Evolutionary conservation across 2,113 vertebrate species (phyloP).

Genomic region (Vulpes vulpes): DNA sequence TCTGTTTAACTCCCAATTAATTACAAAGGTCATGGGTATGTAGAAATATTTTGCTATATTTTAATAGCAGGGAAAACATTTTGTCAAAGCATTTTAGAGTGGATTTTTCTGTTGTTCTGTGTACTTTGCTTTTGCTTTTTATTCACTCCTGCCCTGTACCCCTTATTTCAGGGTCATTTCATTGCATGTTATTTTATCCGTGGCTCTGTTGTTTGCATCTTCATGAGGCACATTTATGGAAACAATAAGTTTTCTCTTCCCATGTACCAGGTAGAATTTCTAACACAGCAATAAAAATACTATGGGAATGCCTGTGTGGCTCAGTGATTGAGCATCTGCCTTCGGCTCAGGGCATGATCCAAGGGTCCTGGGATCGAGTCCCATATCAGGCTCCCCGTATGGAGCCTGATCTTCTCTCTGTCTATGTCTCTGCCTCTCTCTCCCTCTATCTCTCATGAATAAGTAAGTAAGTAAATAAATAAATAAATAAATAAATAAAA

Average conservation of each 20-base stretch:
- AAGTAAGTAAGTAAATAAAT: too few relatives aligned
- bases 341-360: too few relatives aligned
- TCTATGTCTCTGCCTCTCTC: too few relatives aligned
- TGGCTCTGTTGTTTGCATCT: background rate
- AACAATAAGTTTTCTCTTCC: slow-evolving; percentile 27
- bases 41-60: slow-evolving; percentile 83
- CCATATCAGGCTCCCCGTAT: too few relatives aligned
- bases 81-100: slow-evolving; percentile 73
- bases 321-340: too few relatives aligned
- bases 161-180: background rate
- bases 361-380: too few relatives aligned
- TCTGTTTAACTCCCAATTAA: slow-evolving; percentile 83
- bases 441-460: too few relatives aligned
- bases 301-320: too few relatives aligned
- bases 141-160: background rate
- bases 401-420: too few relatives aligned
- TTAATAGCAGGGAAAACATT: slow-evolving; percentile 81
- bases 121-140: slow-evolving; percentile 23
- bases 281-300: background rate
- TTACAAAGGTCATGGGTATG: slow-evolving; percentile 84
- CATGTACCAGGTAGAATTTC: background rate
- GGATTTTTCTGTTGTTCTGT: slow-evolving; percentile 66
- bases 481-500: too few relatives aligned
- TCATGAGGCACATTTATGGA: background rate
- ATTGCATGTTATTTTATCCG: background rate